Base-by-base conservation (phyloP, 1,140 invertebrate genomes). In the Orchestia grillus region DNA sequence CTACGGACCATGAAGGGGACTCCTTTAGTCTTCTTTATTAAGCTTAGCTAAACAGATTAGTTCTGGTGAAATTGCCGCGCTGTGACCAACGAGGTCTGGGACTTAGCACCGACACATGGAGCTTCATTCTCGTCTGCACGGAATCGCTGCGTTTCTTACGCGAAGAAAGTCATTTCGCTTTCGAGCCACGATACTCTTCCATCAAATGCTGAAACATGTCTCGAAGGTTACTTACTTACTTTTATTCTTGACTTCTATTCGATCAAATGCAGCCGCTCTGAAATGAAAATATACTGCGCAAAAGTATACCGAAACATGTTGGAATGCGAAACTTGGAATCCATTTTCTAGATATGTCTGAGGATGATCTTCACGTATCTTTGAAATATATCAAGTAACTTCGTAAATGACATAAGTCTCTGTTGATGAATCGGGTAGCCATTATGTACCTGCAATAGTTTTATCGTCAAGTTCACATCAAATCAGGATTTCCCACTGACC, bases 21-120 rank as follows among this genome's bases (percentile, higher is more conserved):
- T 91, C 88, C 44, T 91, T 91, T 91, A 44, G 88, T 91, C 88
- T 91, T 91, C 88, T 91, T 77, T 91, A 91, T 91, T 43, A 91
- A 91, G 88, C 88, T 91, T 44, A 44, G 28, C 88, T 91, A 91
- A 91, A 91, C 42, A 91, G 88, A 91, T 91, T 91, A 41, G 88
- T 91, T 91, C 88, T 42, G 88, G 19, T 91, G 23, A 91, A 91
- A 42, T 43, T 91, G 41, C 41, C 88, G 41, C 41, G 41, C 88
- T 91, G 88, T 91, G 88, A 91, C 88, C 44, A 91, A 91, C 88
- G 88, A 91, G 88, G 41, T 44, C 42, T 44, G 62, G 36, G 62
- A 77, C 62, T 77, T 77, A 77, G 36, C 11, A 77, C 62, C 62
- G 62, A 77, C 62, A 77, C 28, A 28, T 77, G 1, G 28, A 36